A percentile compares a stretch with the other conserved stretches of the same genome.
These are phyloP conservation scores for Leucophenga maculata DNA, from an alignment of 2,888 invertebrate genomes.

Conservation along the genomic window DNA sequence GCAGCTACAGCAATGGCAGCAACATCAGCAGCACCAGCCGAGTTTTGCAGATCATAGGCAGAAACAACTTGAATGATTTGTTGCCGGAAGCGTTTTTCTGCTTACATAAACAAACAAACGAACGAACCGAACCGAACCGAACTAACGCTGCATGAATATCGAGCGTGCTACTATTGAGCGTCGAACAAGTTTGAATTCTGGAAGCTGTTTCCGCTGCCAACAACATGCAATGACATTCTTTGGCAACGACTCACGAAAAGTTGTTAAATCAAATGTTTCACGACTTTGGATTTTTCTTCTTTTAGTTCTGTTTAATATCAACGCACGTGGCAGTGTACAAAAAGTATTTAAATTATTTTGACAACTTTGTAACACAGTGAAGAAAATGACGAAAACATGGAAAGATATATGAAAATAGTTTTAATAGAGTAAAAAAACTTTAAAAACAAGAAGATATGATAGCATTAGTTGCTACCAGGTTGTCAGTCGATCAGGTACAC, in stretches of 20 bases:
- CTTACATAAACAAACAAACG: constrained; percentile 52
- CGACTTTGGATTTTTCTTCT: background rate
- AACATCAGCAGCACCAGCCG: constrained; percentile 26
- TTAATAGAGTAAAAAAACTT: no score
- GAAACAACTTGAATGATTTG: constrained; percentile 48
- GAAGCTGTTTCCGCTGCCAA: constrained; percentile 51
- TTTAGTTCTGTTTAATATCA: background rate
- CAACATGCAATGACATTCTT: constrained; percentile 55
- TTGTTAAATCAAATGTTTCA: constrained; percentile 22
- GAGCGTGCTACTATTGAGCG: background rate
- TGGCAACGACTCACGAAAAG: constrained; percentile 46
- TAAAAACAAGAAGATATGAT: no score
- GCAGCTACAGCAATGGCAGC: background rate
- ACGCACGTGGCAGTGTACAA: no score
- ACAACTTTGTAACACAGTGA: no score
- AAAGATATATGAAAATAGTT: no score
- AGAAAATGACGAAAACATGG: no score
- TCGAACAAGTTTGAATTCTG: background rate
- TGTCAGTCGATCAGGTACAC: no score
- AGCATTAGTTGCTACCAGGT: no score
- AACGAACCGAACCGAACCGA: background rate
- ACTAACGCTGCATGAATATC: background rate
- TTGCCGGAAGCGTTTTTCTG: constrained; percentile 62
- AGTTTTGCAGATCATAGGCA: constrained; percentile 22
- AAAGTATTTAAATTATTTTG: no score